These are phyloP conservation scores for Mormoops blainvillei DNA, from an alignment of 2,113 vertebrate species.

Conservation along the genomic window DNA sequence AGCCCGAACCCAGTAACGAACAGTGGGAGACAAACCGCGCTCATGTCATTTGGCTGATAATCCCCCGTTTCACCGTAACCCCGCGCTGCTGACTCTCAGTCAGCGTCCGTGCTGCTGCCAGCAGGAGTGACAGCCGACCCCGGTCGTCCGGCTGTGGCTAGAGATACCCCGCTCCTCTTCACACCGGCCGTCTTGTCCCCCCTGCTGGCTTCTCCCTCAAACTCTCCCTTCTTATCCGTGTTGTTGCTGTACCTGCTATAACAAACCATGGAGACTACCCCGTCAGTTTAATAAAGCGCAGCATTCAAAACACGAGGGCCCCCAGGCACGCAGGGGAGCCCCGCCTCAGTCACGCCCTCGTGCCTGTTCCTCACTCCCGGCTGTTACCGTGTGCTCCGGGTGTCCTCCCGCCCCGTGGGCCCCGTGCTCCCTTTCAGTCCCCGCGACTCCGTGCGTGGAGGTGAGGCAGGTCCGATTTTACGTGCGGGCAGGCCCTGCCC, in stretches of 20 bases:
- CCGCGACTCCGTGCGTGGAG: fast-evolving
- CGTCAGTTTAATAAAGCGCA: not conserved
- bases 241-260: not conserved
- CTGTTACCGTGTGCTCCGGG: not conserved
- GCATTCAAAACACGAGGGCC: no score
- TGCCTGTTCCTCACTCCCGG: not conserved
- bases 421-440: not conserved
- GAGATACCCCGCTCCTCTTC: not conserved
- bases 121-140: not conserved
- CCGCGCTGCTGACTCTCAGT: not conserved
- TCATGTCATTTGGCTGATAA: not conserved
- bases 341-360: not conserved
- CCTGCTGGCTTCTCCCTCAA: not conserved
- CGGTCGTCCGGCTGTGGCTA: not conserved
- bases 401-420: not conserved
- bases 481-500: fast-evolving
- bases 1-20: not conserved
- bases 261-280: not conserved
- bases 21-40: not conserved
- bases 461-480: not conserved
- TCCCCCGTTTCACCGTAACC: not conserved
- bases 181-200: not conserved
- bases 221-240: not conserved
- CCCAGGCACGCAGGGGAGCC: not conserved
- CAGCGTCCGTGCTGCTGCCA: not conserved